Base-by-base conservation (phyloP, 2,113 vertebrate genomes). In the Hippocampus barbouri region DNA sequence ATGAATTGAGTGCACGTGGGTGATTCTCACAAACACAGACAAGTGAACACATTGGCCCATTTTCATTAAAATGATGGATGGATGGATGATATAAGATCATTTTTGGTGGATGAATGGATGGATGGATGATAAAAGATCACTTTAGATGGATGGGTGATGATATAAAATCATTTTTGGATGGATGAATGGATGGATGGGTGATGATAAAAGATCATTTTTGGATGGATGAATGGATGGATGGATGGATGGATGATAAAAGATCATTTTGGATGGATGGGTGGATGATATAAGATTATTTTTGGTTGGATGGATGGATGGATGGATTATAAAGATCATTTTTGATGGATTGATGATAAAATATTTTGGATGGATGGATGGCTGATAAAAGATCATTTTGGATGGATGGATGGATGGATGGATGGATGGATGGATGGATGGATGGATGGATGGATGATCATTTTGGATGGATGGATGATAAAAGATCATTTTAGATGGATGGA, bases 1-100 rank as follows among this genome's bases (percentile, higher is more conserved):
- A 83, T 80, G 53, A 74, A 73, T 70, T 77, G 70, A 10, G 56
- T 41, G 61, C 49, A 79, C 64, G 74, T 34, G 54, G 54, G n/a
- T 62, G 40, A 41, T 69, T n/a, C 54, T 68, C 43, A 73, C 34
- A 68, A 12, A 63, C 15, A 54, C 12, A 45, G 10, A 14, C 43
- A 38, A 67, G 1, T 41, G 38, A 82, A 57, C 65, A 78, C 69
- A 66, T 57, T 27, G 51, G 23, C 65, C 23, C 16, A 72, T 59
- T 79, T 66, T 34, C 68, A 75, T 23, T 56, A 71, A 67, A 62
- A 61, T n/a, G 62, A 38, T 60, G 23, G 51, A 51, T 51, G 49
- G 49, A 7, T 51, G 49, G 49, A 49, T 49, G 47, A 18, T 34
- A 34, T 5, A 34, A 34, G 30, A 34, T 34, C 4, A 34, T 34